A percentile compares a stretch with the other conserved stretches of the same genome.
phyloP scores from a whole-genome alignment of 2,888 invertebrate genomes.

The Dorcus hopei region DNA sequence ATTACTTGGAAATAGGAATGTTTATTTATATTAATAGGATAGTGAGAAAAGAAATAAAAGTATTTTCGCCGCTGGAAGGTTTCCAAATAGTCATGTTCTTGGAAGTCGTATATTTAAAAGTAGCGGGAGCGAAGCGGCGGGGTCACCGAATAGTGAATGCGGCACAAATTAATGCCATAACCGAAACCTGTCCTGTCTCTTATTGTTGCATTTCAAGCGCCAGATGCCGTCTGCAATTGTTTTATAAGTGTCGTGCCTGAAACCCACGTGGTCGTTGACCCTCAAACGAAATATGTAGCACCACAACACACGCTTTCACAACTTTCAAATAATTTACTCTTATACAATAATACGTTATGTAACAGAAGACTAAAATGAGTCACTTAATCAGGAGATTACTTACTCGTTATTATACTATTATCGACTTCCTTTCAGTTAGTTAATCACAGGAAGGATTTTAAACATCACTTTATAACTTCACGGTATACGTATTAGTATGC shows the following conservation, averaged over 20 bases:
- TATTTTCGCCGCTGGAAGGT: slow-evolving; percentile 17
- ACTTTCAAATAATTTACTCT: neutral
- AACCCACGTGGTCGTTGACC: slow-evolving; percentile 24
- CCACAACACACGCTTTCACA: too few relatives aligned
- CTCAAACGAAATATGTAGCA: slow-evolving; percentile 6
- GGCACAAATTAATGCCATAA: slow-evolving; percentile 14
- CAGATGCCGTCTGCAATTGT: slow-evolving; percentile 26
- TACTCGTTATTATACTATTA: too few relatives aligned
- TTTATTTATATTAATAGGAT: slow-evolving; percentile 7
- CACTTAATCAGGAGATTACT: too few relatives aligned
- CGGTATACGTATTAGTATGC: too few relatives aligned
- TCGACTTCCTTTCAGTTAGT: too few relatives aligned
- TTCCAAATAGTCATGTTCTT: slow-evolving; percentile 17
- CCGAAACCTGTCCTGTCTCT: slow-evolving; percentile 17
- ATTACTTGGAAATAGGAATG: slow-evolving; percentile 11
- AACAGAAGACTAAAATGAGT: neutral
- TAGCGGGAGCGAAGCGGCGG: slow-evolving; percentile 6
- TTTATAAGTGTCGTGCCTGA: slow-evolving; percentile 17
- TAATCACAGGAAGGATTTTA: too few relatives aligned
- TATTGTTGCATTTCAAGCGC: slow-evolving; percentile 19
- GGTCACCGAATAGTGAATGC: slow-evolving; percentile 12
- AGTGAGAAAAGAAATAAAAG: slow-evolving; percentile 10
- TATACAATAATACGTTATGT: neutral
- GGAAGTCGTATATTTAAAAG: slow-evolving; percentile 10
- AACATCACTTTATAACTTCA: too few relatives aligned